Percentiles rank a stretch among this genome's conserved stretches.
Conservation (phyloP, 2,888 invertebrate species). For the Epiblema foenella region DNA sequence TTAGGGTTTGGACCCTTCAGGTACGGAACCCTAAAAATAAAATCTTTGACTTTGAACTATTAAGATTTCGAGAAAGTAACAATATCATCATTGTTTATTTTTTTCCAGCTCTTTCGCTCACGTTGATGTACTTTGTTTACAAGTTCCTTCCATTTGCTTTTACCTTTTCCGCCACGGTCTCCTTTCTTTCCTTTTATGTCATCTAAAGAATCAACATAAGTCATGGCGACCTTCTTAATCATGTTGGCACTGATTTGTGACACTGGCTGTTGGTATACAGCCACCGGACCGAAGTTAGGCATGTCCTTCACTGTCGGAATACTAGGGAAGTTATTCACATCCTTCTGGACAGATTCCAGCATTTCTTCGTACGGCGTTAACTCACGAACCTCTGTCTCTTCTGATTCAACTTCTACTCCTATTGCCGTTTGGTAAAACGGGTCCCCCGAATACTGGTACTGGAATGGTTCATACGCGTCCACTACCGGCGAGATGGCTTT, state of each 20-base stretch:
- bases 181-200: conserved; percentile 1
- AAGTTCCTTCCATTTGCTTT: conserved; percentile 13
- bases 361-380: conserved; percentile 60
- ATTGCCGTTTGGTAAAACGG: conserved; percentile 24
- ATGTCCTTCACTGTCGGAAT: conserved; percentile 59
- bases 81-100: conserved; percentile 28
- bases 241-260: conserved; percentile 63
- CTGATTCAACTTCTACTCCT: not conserved
- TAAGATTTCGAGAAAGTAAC: conserved; percentile 15
- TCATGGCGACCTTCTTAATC: conserved; percentile 62
- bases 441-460: not conserved
- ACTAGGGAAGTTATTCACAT: conserved; percentile 61
- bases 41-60: not conserved
- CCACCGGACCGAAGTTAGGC: conserved; percentile 66
- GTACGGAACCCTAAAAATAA: too few species aligned
- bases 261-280: conserved; percentile 69
- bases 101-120: conserved; percentile 26
- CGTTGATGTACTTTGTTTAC: conserved; percentile 1
- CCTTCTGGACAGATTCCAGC: conserved; percentile 60
- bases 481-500: not conserved
- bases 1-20: too few species aligned
- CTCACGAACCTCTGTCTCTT: not conserved
- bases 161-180: not conserved
- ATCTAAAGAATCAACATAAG: conserved; percentile 52
- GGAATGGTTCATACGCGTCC: not conserved